Percentiles rank a stretch among this genome's conserved stretches.
Evolutionary conservation across 2,113 vertebrate genomes (phyloP).

Genomic region (Eudorcas thomsonii): DNA sequence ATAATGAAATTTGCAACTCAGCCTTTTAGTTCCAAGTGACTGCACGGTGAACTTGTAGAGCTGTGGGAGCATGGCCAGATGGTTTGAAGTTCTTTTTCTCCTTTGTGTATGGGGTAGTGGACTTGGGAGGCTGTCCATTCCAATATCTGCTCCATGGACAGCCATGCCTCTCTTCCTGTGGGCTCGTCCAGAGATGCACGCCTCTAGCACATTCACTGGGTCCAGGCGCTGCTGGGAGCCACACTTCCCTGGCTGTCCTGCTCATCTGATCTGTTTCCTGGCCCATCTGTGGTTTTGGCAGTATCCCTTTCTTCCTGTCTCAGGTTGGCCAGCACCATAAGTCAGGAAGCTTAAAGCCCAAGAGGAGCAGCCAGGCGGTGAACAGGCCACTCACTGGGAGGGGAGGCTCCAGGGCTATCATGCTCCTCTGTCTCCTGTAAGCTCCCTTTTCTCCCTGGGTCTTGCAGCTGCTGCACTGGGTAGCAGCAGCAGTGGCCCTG

Average conservation of each 20-base stretch:
- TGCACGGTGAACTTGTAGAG: neutral
- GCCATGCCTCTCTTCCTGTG: neutral
- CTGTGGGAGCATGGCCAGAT: neutral
- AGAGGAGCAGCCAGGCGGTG: neutral
- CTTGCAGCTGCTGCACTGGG: neutral
- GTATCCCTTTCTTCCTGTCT: neutral
- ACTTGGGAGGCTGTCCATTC: neutral
- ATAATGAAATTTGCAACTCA: constrained; percentile 19
- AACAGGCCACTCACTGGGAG: neutral
- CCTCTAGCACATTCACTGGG: neutral
- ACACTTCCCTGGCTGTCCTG: neutral
- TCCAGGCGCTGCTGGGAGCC: neutral
- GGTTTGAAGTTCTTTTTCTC: neutral
- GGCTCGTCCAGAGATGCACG: neutral
- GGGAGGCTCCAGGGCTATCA: neutral
- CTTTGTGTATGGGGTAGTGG: neutral
- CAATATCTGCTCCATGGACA: neutral
- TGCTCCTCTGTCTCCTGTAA: neutral
- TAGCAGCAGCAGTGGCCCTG: neutral
- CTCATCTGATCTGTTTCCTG: constrained; percentile 37
- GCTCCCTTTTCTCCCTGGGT: neutral
- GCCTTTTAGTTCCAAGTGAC: neutral
- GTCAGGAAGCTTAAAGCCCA: neutral
- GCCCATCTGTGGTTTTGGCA: constrained; percentile 54
- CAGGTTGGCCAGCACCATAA: neutral